Evolutionary conservation across 2,113 vertebrate genomes (phyloP).

Genomic region (Sakesphorus luctuosus): DNA sequence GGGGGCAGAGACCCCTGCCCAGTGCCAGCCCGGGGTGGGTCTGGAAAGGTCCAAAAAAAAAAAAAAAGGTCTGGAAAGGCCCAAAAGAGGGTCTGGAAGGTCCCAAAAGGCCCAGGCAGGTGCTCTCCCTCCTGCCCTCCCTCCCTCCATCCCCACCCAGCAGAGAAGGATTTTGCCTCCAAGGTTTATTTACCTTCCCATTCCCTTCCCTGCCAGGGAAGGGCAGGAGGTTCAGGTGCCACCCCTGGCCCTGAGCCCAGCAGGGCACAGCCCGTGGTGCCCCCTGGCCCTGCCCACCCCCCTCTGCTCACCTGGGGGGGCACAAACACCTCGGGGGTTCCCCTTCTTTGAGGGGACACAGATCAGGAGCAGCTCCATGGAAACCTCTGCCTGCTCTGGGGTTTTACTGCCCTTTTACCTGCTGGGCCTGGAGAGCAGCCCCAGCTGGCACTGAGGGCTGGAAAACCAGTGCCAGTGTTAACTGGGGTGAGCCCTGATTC

Average conservation of each 20-base stretch:
- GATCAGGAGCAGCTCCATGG: background rate
- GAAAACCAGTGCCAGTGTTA: too few relatives aligned
- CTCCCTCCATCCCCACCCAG: background rate
- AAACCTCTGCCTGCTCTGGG: background rate
- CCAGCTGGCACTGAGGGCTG: background rate
- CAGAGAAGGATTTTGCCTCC: background rate
- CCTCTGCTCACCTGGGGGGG: fast-evolving
- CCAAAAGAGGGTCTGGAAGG: too few relatives aligned
- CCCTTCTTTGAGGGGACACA: background rate
- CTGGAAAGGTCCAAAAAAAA: too few relatives aligned
- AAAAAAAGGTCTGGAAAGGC: background rate
- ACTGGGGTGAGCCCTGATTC: too few relatives aligned
- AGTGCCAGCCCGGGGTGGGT: too few relatives aligned
- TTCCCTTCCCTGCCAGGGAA: background rate
- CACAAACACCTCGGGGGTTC: background rate
- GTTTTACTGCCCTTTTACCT: background rate
- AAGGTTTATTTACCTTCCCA: background rate
- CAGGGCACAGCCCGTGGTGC: background rate
- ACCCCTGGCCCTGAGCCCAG: background rate
- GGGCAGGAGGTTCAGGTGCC: fast-evolving
- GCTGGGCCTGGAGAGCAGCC: background rate
- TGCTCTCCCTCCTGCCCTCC: background rate
- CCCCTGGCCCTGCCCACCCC: background rate
- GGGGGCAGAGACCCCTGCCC: too few relatives aligned
- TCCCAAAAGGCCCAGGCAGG: background rate